Conservation (phyloP, 2,888 invertebrate species). For the Zaprionus lineosus region DNA sequence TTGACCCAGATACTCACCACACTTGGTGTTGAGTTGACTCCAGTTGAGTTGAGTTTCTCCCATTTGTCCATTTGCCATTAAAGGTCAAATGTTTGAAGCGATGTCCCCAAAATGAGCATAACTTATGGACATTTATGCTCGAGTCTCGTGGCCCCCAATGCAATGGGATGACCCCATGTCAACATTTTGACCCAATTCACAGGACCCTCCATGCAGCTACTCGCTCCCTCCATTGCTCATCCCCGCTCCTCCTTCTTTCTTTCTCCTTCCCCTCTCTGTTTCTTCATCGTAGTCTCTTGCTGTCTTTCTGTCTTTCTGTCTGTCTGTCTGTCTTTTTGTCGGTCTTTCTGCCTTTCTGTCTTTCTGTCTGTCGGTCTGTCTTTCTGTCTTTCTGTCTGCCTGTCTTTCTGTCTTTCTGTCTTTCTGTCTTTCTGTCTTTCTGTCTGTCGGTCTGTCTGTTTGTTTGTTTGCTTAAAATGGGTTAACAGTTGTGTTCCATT, state of each 20-base stretch:
- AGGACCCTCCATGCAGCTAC: constrained; percentile 5
- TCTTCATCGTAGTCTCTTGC: too few species aligned
- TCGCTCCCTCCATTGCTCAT: neutral
- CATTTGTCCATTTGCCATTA: neutral
- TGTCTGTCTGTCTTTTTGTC: neutral
- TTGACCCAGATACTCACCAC: too few species aligned
- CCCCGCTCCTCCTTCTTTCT: neutral
- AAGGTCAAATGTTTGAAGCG: constrained; percentile 36
- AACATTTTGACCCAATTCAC: constrained; percentile 62
- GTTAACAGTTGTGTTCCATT: constrained; percentile 58
- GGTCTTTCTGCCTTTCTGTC: constrained; percentile 55
- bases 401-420: neutral
- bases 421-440: neutral
- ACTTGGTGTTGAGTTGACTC: too few species aligned
- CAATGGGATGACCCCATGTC: constrained; percentile 30
- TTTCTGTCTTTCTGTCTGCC: neutral
- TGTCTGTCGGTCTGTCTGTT: constrained; percentile 42
- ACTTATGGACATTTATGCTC: constrained; percentile 21
- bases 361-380: neutral
- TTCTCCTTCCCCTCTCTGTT: too few species aligned
- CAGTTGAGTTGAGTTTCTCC: too few species aligned
- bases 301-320: neutral
- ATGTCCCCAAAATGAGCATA: constrained; percentile 19
- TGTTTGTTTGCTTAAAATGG: constrained; percentile 63
- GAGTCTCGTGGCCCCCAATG: constrained; percentile 25